Evolutionary conservation across 2,113 vertebrate genomes (phyloP).

Genomic region (Triplophysa rosa): DNA sequence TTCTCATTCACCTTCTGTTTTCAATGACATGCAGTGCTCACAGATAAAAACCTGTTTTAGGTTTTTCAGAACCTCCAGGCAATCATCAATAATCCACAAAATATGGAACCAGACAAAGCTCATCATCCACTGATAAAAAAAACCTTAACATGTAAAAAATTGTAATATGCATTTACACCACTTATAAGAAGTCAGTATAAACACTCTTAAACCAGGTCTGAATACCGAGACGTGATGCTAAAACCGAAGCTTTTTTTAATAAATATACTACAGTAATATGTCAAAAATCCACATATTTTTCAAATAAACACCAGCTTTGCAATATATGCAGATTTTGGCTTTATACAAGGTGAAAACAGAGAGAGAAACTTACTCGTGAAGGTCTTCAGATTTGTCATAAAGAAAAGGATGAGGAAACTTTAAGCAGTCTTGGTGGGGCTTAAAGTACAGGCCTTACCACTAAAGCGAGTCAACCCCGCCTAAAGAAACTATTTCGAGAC

Average conservation of each 20-base stretch:
- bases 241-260: background rate
- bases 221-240: background rate
- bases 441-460: slow-evolving; percentile 67
- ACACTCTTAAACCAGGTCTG: background rate
- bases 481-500: slow-evolving; percentile 73
- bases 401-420: slow-evolving; percentile 37
- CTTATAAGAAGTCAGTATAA: background rate
- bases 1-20: slow-evolving; percentile 57
- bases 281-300: too few relatives aligned
- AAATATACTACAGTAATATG: background rate
- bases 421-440: slow-evolving; percentile 57
- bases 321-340: background rate
- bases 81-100: slow-evolving; percentile 46
- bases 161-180: background rate
- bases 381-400: slow-evolving; percentile 35
- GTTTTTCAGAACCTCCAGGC: slow-evolving; percentile 38
- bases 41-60: slow-evolving; percentile 60
- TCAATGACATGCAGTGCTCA: slow-evolving; percentile 37
- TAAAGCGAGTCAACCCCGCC: slow-evolving; percentile 74
- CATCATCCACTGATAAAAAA: background rate
- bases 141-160: background rate
- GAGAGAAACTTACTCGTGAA: slow-evolving; percentile 45
- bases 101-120: background rate
- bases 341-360: background rate
- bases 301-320: too few relatives aligned